phyloP scores from a whole-genome alignment of 2,888 invertebrate genomes.

The Monoplex corrugatus region DNA sequence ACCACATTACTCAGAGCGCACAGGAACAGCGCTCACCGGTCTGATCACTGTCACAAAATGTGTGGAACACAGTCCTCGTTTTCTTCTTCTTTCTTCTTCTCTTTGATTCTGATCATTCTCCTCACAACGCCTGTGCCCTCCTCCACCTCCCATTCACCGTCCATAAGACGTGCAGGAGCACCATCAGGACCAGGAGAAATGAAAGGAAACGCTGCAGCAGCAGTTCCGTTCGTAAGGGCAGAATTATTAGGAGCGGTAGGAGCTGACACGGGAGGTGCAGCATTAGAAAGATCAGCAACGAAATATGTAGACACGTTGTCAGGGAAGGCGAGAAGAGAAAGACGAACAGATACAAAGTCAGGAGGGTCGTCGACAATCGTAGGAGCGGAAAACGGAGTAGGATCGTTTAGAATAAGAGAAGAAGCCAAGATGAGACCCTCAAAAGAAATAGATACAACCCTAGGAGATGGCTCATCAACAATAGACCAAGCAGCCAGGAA shows the following conservation, averaged over 20 bases:
- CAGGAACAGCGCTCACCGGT: neutral
- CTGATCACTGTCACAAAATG: neutral
- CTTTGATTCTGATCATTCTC: too few species aligned
- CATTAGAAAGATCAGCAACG: neutral
- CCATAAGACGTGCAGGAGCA: neutral
- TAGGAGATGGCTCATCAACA: neutral
- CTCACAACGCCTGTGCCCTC: neutral
- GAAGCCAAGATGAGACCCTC: neutral
- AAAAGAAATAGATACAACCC: neutral
- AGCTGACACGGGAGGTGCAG: neutral
- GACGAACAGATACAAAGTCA: too few species aligned
- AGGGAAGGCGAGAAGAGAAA: neutral
- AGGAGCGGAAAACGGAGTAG: neutral
- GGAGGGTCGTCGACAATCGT: neutral
- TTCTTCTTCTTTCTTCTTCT: neutral
- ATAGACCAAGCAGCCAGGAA: too few species aligned
- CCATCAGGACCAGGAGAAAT: too few species aligned
- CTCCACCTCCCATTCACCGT: neutral
- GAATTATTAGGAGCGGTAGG: conserved; percentile 2
- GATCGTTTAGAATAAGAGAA: neutral
- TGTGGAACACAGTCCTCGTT: neutral
- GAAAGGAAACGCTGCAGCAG: too few species aligned
- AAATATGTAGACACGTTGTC: neutral
- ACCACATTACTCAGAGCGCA: too few species aligned
- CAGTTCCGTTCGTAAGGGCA: neutral